Conservation (phyloP, 2,113 vertebrate species). For the Seriola aureovittata region DNA sequence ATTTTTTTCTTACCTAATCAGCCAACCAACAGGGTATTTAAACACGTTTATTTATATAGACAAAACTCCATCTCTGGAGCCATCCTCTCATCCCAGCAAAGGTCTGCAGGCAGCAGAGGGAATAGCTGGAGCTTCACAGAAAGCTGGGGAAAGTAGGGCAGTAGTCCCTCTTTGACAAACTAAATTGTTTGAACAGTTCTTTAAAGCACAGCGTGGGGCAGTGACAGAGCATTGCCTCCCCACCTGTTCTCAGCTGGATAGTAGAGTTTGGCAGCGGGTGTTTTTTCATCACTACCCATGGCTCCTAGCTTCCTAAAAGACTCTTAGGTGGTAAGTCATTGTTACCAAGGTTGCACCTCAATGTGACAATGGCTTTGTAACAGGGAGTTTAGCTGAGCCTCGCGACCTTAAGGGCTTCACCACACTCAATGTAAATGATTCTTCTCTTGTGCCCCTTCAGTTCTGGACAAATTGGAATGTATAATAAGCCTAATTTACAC, state of each 20-base stretch:
- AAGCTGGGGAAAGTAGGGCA: conserved; percentile 80
- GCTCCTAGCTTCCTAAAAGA: conserved; percentile 45
- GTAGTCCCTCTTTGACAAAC: conserved; percentile 78
- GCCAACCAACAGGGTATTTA: conserved; percentile 54
- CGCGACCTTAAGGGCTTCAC: conserved; percentile 38
- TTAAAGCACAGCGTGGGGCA: conserved; percentile 76
- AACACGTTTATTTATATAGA: conserved; percentile 73
- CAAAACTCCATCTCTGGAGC: conserved; percentile 62
- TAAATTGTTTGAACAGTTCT: conserved; percentile 75
- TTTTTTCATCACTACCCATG: conserved; percentile 45
- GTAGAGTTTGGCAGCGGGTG: conserved; percentile 34
- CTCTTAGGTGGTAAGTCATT: conserved; percentile 47
- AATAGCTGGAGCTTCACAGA: conserved; percentile 67
- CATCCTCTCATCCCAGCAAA: conserved; percentile 55
- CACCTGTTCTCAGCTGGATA: conserved; percentile 71
- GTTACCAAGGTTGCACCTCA: conserved; percentile 45
- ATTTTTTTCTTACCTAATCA: conserved; percentile 41
- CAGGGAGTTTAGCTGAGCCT: conserved; percentile 42
- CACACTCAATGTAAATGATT: conserved; percentile 67
- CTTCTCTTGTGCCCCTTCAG: conserved; percentile 41
- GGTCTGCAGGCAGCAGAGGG: conserved; percentile 57
- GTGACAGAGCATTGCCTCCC: conserved; percentile 62
- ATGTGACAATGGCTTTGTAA: conserved; percentile 32
- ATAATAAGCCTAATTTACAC: conserved; percentile 56
- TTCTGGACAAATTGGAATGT: conserved; percentile 42